A percentile compares a stretch with the other conserved stretches of the same genome.
Evolutionary conservation across 2,888 invertebrate genomes (phyloP).

Genomic region (Cerastis rubricosa): DNA sequence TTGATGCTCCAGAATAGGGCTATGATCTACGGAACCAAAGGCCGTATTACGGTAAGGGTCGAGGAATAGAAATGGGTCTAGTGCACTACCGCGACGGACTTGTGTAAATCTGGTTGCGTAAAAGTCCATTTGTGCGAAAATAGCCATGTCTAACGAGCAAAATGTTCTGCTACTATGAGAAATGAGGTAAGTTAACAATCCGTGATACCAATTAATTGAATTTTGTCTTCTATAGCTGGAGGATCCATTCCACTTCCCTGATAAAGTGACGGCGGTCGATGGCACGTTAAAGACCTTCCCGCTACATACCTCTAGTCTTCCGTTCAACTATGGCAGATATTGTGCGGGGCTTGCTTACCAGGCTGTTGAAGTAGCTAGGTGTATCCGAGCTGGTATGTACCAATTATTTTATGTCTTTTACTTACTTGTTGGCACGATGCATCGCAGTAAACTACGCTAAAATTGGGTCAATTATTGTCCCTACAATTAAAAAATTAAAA

Average conservation of each 20-base stretch:
- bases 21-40: conserved; percentile 92
- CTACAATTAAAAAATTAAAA: background rate
- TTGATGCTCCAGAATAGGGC: conserved; percentile 91
- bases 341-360: conserved; percentile 94
- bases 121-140: background rate
- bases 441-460: background rate
- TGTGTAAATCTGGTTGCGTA: background rate
- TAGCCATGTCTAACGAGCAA: background rate
- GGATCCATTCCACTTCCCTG: conserved; percentile 93
- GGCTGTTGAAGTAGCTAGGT: conserved; percentile 93
- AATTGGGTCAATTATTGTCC: background rate
- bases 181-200: background rate
- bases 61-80: background rate
- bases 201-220: background rate
- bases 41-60: conserved; percentile 89
- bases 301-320: conserved; percentile 90
- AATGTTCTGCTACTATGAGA: background rate
- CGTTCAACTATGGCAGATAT: conserved; percentile 92
- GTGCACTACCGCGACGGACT: background rate
- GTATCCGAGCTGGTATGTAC: conserved; percentile 89
- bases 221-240: conserved; percentile 66
- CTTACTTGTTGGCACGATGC: background rate
- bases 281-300: conserved; percentile 90
- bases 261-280: conserved; percentile 89
- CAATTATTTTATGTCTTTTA: background rate